Conservation (phyloP, 2,888 invertebrate genomes). For the Metopia argyrocephala region DNA sequence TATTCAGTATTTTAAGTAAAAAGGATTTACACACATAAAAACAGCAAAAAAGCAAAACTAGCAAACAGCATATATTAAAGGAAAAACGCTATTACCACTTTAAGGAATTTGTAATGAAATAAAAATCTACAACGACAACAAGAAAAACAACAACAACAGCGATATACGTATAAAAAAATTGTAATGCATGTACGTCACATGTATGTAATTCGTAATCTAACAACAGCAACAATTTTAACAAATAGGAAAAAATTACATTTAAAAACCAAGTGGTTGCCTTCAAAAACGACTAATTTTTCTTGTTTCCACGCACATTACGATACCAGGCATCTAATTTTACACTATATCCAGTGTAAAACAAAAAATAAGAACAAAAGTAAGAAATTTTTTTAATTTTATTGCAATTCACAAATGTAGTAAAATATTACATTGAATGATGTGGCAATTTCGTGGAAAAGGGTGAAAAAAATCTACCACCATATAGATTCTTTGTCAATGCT, state of each 20-base stretch:
- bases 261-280: constrained; percentile 48
- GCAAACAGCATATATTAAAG: neutral
- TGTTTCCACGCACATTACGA: constrained; percentile 48
- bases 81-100: constrained; percentile 38
- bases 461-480: no score
- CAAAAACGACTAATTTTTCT: constrained; percentile 55
- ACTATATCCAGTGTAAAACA: constrained; percentile 9
- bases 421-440: no score
- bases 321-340: constrained; percentile 1
- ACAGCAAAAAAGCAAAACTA: neutral
- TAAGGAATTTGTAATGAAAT: constrained; percentile 58
- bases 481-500: no score
- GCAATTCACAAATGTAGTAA: no score
- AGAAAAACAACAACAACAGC: neutral
- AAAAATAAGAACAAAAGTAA: neutral
- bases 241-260: neutral
- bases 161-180: neutral
- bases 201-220: constrained; percentile 30
- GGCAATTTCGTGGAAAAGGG: no score
- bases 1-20: constrained; percentile 37
- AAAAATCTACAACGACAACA: constrained; percentile 49
- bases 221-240: constrained; percentile 5
- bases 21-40: neutral
- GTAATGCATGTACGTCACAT: constrained; percentile 8
- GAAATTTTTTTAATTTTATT: no score